Evolutionary conservation across 2,113 vertebrate genomes (phyloP).

Genomic region (Poeciliopsis prolifica): DNA sequence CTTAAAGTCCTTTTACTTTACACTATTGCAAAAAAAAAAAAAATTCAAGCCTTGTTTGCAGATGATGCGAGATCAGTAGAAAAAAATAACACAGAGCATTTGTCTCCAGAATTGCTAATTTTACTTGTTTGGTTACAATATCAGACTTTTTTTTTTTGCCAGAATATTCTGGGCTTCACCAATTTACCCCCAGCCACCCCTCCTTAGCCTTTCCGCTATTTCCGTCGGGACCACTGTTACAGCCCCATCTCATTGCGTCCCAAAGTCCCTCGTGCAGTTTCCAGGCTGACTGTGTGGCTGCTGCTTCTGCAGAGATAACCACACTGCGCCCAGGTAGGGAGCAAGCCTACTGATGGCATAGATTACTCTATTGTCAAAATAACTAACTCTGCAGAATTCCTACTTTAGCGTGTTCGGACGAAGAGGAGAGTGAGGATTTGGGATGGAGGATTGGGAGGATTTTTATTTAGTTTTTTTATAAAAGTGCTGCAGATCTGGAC

Average conservation of each 20-base stretch:
- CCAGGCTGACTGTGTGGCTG: constrained; percentile 61
- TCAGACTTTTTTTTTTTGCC: constrained; percentile 47
- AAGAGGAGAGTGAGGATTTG: constrained; percentile 67
- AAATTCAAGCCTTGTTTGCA: constrained; percentile 41
- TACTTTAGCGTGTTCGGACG: constrained; percentile 79
- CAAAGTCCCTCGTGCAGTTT: constrained; percentile 62
- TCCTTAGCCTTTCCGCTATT: constrained; percentile 45
- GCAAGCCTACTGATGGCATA: constrained; percentile 78
- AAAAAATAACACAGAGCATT: constrained; percentile 60
- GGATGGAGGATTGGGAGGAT: constrained; percentile 65
- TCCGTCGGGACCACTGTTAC: constrained; percentile 53
- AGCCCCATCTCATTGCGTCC: constrained; percentile 61
- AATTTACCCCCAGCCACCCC: constrained; percentile 25
- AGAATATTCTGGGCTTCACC: constrained; percentile 51
- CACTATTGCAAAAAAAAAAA: constrained; percentile 2
- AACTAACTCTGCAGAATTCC: constrained; percentile 81
- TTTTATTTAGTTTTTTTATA: constrained; percentile 33
- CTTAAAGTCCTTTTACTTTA: constrained; percentile 17
- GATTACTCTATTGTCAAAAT: constrained; percentile 83
- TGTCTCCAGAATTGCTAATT: constrained; percentile 75
- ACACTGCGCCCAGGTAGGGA: constrained; percentile 72
- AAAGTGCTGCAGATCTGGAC: constrained; percentile 70
- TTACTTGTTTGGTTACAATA: constrained; percentile 58
- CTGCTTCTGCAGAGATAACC: constrained; percentile 82
- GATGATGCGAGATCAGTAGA: constrained; percentile 52